Evolutionary conservation across 2,113 vertebrate species (phyloP).

Genomic region (Psettodes erumei): DNA sequence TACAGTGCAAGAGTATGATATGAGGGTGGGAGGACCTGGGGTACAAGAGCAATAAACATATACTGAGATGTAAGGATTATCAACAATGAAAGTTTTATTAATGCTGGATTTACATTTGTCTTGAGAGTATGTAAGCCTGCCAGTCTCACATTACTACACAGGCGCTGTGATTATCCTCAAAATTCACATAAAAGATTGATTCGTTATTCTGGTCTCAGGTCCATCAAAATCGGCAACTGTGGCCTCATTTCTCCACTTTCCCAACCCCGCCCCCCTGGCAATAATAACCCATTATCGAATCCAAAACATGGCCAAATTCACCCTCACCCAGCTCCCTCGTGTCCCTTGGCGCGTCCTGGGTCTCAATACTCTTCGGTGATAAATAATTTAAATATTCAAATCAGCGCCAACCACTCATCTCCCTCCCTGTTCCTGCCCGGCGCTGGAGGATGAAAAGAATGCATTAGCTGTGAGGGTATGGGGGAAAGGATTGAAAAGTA

Average conservation of each 20-base stretch:
- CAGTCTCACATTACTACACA: background rate
- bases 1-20: background rate
- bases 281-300: conserved; percentile 28
- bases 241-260: conserved; percentile 1
- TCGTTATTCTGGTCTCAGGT: background rate
- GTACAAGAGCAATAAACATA: conserved; percentile 17
- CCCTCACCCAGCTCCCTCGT: conserved; percentile 34
- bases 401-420: conserved; percentile 61
- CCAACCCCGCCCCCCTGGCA: conserved; percentile 4
- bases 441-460: conserved; percentile 67
- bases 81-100: conserved; percentile 31
- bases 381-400: conserved; percentile 81
- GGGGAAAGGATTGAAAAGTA: conserved; percentile 28
- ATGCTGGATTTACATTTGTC: background rate
- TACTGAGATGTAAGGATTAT: conserved; percentile 19
- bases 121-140: background rate
- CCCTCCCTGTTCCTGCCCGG: conserved; percentile 49
- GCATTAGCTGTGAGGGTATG: conserved; percentile 53
- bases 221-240: background rate
- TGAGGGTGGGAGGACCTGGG: background rate
- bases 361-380: conserved; percentile 59
- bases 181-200: background rate
- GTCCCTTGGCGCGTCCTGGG: conserved; percentile 37
- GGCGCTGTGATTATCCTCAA: background rate
- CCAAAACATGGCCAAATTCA: conserved; percentile 25